These are phyloP conservation scores for Columbina picui DNA, from an alignment of 2,113 vertebrate genomes.

Conservation along the genomic window DNA sequence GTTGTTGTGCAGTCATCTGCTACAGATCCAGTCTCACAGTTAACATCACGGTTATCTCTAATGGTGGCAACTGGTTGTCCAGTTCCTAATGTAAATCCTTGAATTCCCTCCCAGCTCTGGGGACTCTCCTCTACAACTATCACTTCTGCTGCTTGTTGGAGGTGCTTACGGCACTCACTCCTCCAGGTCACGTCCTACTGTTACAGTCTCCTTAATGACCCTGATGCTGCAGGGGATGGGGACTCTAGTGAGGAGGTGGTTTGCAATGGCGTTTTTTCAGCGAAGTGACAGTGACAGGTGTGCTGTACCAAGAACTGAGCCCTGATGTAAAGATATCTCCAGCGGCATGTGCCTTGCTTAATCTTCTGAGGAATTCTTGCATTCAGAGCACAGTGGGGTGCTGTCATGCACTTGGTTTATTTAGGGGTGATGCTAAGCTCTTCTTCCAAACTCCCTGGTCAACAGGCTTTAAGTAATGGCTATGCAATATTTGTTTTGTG, in stretches of 20 bases:
- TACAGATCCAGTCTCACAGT: neutral
- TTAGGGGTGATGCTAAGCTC: neutral
- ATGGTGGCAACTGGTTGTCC: neutral
- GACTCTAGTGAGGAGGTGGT: neutral
- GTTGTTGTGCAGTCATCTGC: neutral
- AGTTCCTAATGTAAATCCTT: neutral
- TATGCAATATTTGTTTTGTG: neutral
- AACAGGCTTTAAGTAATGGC: neutral
- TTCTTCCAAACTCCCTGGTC: neutral
- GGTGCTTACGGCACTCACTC: neutral
- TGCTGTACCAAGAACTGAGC: neutral
- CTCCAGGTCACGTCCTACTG: neutral
- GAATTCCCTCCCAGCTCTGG: neutral
- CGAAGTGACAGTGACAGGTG: neutral
- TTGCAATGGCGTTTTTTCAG: neutral
- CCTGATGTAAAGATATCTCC: neutral
- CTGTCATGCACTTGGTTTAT: neutral
- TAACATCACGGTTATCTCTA: neutral
- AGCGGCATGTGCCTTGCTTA: neutral
- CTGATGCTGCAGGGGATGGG: neutral
- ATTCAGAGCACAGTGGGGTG: neutral
- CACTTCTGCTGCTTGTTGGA: neutral
- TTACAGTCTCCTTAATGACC: neutral
- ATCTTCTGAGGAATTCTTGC: neutral
- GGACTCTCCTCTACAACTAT: neutral